Evolutionary conservation across 2,888 invertebrate species (phyloP).

Genomic region (Synergus umbraculus): DNA sequence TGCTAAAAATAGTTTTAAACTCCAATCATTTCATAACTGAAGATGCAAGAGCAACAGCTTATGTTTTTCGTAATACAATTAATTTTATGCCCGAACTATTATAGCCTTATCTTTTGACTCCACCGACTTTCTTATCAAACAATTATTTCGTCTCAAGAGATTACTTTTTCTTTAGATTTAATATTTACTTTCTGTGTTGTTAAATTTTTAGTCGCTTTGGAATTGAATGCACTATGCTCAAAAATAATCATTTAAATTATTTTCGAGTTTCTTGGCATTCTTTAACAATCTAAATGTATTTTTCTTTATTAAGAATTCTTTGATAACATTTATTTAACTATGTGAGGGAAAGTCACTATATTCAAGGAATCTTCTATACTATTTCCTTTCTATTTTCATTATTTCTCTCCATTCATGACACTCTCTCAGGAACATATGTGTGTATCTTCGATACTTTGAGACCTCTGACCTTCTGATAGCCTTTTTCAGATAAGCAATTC

Average conservation of each 20-base stretch:
- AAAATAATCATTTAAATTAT: too few species aligned
- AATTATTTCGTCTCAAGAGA: constrained; percentile 18
- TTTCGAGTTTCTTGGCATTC: too few species aligned
- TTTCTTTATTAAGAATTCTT: not conserved
- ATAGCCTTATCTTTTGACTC: constrained; percentile 14
- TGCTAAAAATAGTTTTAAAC: constrained; percentile 5
- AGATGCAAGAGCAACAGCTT: constrained; percentile 25
- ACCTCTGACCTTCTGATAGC: constrained; percentile 73
- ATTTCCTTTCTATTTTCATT: constrained; percentile 49
- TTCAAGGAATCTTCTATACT: not conserved
- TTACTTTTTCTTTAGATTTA: constrained; percentile 17
- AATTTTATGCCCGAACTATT: constrained; percentile 12
- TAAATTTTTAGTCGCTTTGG: not conserved
- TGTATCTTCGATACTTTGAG: constrained; percentile 62
- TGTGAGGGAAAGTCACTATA: not conserved
- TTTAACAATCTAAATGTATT: too few species aligned
- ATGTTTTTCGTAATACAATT: not conserved
- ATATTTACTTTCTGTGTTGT: not conserved
- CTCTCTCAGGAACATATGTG: constrained; percentile 47
- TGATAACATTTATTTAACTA: not conserved
- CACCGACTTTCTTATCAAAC: constrained; percentile 26
- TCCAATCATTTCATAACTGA: not conserved
- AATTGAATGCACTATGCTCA: not conserved
- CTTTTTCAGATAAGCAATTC: constrained; percentile 62
- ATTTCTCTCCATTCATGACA: constrained; percentile 47